phyloP scores from a whole-genome alignment of 2,888 invertebrate genomes.

The Diachrysia chrysitis region DNA sequence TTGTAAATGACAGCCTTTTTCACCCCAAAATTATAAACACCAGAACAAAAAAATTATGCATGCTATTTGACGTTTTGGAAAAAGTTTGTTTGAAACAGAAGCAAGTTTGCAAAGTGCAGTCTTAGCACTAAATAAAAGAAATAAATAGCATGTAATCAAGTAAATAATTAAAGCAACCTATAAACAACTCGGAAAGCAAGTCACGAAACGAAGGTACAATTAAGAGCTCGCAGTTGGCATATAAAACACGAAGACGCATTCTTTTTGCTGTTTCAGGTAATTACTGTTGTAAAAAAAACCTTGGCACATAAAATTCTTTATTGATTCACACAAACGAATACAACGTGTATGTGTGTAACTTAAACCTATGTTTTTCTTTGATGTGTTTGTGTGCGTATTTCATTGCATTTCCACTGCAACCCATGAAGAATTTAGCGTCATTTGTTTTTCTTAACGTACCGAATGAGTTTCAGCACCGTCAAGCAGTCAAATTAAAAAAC shows the following conservation, averaged over 20 bases:
- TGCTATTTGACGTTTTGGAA: slow-evolving; percentile 9
- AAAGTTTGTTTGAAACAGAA: slow-evolving; percentile 14
- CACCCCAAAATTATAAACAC: slow-evolving; percentile 39
- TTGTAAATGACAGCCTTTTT: slow-evolving; percentile 77
- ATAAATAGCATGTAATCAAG: slow-evolving; percentile 32
- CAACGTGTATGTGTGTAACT: slow-evolving; percentile 17
- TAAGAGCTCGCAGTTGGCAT: slow-evolving; percentile 81
- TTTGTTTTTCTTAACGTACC: slow-evolving; percentile 47
- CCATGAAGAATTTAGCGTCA: slow-evolving; percentile 34
- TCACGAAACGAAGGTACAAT: slow-evolving; percentile 82
- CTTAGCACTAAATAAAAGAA: slow-evolving; percentile 13
- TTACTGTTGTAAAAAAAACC: slow-evolving; percentile 67
- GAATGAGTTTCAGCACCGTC: slow-evolving; percentile 43
- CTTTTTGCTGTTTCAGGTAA: slow-evolving; percentile 71
- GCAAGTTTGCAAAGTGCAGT: slow-evolving; percentile 11
- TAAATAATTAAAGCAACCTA: slow-evolving; percentile 58
- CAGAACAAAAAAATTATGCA: slow-evolving; percentile 20
- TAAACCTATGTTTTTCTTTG: neutral
- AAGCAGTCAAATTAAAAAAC: slow-evolving; percentile 47
- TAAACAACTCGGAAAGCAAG: slow-evolving; percentile 73
- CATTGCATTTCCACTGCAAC: slow-evolving; percentile 33
- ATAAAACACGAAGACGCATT: slow-evolving; percentile 79
- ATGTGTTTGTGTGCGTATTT: slow-evolving; percentile 19
- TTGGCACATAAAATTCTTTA: slow-evolving; percentile 68
- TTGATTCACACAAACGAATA: slow-evolving; percentile 61